These are phyloP conservation scores for Lasioglossum malachurum DNA, from an alignment of 2,888 invertebrate genomes.

Conservation along the genomic window DNA sequence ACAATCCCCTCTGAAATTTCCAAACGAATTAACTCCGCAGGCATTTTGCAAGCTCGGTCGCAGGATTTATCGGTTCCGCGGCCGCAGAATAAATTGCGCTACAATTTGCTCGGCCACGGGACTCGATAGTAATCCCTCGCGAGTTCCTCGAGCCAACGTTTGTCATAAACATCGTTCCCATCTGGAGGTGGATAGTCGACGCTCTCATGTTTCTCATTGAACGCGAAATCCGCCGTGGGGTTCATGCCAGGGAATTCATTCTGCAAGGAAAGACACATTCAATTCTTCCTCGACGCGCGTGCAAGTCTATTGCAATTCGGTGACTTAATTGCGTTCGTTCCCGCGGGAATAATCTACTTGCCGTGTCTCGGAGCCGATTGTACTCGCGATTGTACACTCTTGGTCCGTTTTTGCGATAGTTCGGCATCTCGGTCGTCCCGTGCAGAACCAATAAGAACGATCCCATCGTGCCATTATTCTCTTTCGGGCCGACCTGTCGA, in stretches of 20 bases:
- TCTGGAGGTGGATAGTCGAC: background rate
- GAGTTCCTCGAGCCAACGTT: constrained; percentile 29
- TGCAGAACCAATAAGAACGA: constrained; percentile 88
- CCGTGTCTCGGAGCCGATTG: constrained; percentile 83
- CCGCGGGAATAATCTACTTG: constrained; percentile 53
- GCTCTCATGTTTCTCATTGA: background rate
- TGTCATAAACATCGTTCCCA: constrained; percentile 14
- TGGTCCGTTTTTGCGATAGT: constrained; percentile 87
- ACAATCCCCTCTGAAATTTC: background rate
- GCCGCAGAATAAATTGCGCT: background rate
- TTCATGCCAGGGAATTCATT: background rate
- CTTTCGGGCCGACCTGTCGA: constrained; percentile 82
- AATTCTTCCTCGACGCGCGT: background rate
- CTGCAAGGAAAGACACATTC: constrained; percentile 18
- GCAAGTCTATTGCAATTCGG: no score
- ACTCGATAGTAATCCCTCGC: constrained; percentile 10
- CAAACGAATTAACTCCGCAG: background rate
- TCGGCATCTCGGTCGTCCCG: constrained; percentile 89
- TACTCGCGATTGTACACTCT: constrained; percentile 87
- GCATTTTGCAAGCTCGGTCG: background rate
- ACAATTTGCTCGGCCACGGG: background rate
- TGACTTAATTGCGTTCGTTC: background rate
- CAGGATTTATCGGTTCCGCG: background rate
- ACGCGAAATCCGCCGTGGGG: background rate
- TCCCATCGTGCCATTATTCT: constrained; percentile 87